Evolutionary conservation across 1,140 invertebrate genomes (phyloP).

Genomic region (Homarus americanus): DNA sequence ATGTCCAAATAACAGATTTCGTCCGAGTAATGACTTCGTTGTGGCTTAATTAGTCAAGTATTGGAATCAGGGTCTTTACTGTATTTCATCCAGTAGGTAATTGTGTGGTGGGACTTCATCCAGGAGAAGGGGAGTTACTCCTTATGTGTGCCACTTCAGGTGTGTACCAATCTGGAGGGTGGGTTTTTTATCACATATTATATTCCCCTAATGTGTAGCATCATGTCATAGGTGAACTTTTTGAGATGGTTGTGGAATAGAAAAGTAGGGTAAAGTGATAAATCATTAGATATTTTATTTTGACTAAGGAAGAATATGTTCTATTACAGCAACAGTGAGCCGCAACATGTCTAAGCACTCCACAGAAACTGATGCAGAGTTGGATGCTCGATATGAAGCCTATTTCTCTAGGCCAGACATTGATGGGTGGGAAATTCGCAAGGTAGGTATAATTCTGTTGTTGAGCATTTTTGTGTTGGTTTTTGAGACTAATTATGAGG

Average conservation of each 20-base stretch:
- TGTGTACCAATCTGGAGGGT: not conserved
- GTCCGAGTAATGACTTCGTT: too few relatives aligned
- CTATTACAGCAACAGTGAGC: constrained; percentile 43
- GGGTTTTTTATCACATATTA: not conserved
- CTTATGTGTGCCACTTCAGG: not conserved
- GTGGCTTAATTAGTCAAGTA: too few relatives aligned
- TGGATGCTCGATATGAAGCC: constrained; percentile 87
- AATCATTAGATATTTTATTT: not conserved
- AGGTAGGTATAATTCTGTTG: constrained; percentile 80
- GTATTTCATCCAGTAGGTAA: too few relatives aligned
- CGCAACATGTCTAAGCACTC: constrained; percentile 69
- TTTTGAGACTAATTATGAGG: too few relatives aligned
- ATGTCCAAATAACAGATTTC: too few relatives aligned
- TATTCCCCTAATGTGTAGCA: not conserved
- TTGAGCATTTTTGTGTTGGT: not conserved
- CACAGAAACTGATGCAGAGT: constrained; percentile 83
- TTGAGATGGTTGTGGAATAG: not conserved
- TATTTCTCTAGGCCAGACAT: constrained; percentile 94
- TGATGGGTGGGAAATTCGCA: constrained; percentile 97
- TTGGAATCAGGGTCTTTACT: too few relatives aligned
- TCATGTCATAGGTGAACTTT: not conserved
- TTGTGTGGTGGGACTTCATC: too few relatives aligned
- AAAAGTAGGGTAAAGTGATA: not conserved
- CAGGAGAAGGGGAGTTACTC: too few relatives aligned
- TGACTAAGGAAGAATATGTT: not conserved